These are phyloP conservation scores for Otolemur crassicaudatus DNA, from an alignment of 2,797 vertebrate species.

Conservation along the genomic window DNA sequence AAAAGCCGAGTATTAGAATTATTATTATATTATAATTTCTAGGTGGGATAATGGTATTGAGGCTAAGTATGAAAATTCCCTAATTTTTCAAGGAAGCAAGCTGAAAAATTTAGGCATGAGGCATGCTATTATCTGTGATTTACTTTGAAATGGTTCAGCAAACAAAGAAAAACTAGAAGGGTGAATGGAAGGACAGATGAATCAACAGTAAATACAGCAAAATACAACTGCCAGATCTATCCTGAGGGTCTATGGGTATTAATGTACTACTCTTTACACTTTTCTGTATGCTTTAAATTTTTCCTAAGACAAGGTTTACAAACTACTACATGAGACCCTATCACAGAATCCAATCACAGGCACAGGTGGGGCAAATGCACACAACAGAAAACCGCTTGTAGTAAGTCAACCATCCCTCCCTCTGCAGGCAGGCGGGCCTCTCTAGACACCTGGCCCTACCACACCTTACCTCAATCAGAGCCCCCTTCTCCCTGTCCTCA, in stretches of 20 bases:
- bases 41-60: not conserved
- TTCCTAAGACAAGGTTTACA: not conserved
- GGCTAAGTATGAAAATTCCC: not conserved
- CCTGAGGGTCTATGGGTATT: not conserved
- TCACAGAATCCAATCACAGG: not conserved
- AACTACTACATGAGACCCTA: not conserved
- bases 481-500: conserved; percentile 91
- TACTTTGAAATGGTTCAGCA: conserved; percentile 31
- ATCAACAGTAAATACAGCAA: not conserved
- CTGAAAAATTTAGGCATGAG: not conserved
- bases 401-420: not conserved
- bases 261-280: not conserved
- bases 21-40: not conserved
- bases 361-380: not conserved
- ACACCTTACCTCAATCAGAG: conserved; percentile 91
- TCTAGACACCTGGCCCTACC: no score
- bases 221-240: not conserved
- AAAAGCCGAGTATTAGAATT: not conserved
- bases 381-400: not conserved
- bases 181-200: not conserved
- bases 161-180: not conserved
- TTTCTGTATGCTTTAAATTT: not conserved
- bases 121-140: not conserved
- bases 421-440: not conserved
- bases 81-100: not conserved